Conservation (phyloP, 2,888 invertebrate genomes). For the Chymomyza amoena region DNA sequence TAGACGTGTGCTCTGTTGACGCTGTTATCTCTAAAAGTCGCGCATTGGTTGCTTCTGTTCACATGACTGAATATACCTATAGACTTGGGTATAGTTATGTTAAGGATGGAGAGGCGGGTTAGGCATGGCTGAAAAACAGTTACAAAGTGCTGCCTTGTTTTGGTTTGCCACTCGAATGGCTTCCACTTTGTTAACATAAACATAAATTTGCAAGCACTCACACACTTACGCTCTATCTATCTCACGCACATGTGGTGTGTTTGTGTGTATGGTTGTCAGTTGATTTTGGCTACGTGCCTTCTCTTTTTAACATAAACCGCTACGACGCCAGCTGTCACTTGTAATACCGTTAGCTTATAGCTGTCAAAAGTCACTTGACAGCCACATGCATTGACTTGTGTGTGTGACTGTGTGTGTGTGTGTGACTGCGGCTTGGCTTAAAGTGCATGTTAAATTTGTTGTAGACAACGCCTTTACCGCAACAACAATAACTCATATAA, state of each 20-base stretch:
- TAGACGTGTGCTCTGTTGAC: neutral
- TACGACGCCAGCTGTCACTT: slow-evolving; percentile 66
- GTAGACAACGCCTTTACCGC: neutral
- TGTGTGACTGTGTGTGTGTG: slow-evolving; percentile 6
- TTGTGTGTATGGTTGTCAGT: neutral
- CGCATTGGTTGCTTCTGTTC: slow-evolving; percentile 52
- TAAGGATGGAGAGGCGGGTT: slow-evolving; percentile 6
- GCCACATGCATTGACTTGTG: slow-evolving; percentile 9
- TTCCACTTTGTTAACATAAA: slow-evolving; percentile 68
- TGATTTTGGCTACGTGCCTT: neutral
- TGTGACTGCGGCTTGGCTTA: neutral
- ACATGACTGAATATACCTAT: slow-evolving; percentile 63
- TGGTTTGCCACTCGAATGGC: slow-evolving; percentile 69
- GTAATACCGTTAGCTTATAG: slow-evolving; percentile 64
- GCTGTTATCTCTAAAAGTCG: slow-evolving; percentile 55
- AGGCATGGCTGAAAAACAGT: neutral
- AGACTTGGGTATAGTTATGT: neutral
- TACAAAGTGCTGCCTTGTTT: slow-evolving; percentile 44
- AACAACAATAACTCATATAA: neutral
- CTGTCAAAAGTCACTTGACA: slow-evolving; percentile 69
- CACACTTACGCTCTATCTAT: neutral
- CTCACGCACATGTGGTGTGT: neutral
- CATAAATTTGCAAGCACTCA: slow-evolving; percentile 54
- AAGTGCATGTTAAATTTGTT: slow-evolving; percentile 1
- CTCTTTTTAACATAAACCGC: slow-evolving; percentile 58